Percentiles rank a stretch among this genome's conserved stretches.
Conservation (phyloP, 2,113 vertebrate genomes). For the Alouatta palliata region DNA sequence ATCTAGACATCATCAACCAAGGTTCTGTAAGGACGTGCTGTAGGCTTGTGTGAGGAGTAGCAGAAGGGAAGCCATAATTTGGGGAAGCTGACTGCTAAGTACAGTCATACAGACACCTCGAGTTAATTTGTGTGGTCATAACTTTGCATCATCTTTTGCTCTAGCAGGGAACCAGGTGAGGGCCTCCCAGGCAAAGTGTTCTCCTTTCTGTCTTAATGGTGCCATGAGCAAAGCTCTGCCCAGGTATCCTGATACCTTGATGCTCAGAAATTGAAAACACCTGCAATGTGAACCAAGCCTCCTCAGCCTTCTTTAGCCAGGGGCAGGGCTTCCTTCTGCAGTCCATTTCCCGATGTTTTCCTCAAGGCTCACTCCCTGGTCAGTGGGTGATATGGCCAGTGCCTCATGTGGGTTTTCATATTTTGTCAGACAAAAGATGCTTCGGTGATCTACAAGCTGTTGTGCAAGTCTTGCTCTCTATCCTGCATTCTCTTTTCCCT, state of each 20-base stretch:
- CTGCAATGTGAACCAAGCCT: not conserved
- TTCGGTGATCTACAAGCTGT: not conserved
- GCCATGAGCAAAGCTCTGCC: not conserved
- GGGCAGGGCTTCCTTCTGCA: fast-evolving
- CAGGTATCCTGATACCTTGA: not conserved
- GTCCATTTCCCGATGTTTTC: fast-evolving
- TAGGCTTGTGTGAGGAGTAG: too few species aligned
- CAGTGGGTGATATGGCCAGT: not conserved
- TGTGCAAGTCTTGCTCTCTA: not conserved
- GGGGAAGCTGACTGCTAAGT: too few species aligned
- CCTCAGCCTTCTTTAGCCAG: not conserved
- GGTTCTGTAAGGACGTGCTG: not conserved
- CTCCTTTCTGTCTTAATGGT: not conserved
- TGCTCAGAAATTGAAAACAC: not conserved
- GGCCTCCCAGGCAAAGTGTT: fast-evolving
- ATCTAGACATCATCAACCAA: not conserved
- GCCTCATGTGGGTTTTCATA: not conserved
- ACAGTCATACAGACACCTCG: not conserved
- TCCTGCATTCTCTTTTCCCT: too few species aligned
- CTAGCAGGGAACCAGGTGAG: not conserved
- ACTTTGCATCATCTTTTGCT: not conserved
- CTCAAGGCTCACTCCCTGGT: not conserved
- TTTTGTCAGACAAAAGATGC: not conserved
- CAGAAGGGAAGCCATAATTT: not conserved
- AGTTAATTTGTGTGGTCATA: too few species aligned